These are phyloP conservation scores for honey bee (Apis mellifera) DNA, from an alignment of 1,140 invertebrate species.

Conservation along the genomic window Amel_HAv3.1 CM009944.2:2260001-2260500, in stretches of 20 bases:
- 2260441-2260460: neutral
- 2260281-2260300: neutral
- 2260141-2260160: neutral
- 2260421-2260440: neutral
- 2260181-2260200: no score
- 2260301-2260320: neutral
- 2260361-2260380: neutral
- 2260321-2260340: neutral
- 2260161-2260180: neutral
- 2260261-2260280: neutral
- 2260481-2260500: neutral
- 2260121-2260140: neutral
- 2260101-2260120: neutral
- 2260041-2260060: neutral
- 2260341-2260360: neutral
- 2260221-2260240: neutral
- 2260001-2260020: no score
- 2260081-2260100: neutral
- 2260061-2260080: neutral
- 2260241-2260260: conserved; percentile 33
- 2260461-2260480: neutral
- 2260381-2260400: neutral
- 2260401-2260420: neutral
- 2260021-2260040: no score
- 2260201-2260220: no score